phyloP scores from a whole-genome alignment of 2,797 vertebrate species.

The Podargus strigoides region DNA sequence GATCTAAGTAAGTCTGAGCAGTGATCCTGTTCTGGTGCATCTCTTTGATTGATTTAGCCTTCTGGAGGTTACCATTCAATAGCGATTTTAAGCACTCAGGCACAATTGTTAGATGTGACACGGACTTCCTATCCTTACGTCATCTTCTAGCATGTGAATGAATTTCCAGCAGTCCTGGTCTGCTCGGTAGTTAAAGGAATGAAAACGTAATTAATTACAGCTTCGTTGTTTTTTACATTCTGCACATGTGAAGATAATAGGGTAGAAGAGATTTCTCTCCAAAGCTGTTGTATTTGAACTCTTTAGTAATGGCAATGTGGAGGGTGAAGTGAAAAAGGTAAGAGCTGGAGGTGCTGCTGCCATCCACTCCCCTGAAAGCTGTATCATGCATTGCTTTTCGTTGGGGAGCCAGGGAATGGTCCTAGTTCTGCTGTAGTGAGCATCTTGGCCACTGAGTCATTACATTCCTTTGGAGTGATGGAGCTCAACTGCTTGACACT shows the following conservation, averaged over 20 bases:
- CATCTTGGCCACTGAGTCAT: slow-evolving; percentile 54
- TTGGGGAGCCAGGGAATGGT: slow-evolving; percentile 11
- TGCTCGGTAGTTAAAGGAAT: slow-evolving; percentile 29
- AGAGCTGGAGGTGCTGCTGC: background rate
- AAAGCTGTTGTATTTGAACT: background rate
- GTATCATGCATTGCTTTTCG: background rate
- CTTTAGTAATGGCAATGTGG: background rate
- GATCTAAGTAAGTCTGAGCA: background rate
- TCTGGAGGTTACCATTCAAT: background rate
- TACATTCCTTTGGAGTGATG: slow-evolving; percentile 64
- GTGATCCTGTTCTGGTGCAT: background rate
- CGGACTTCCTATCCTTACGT: background rate
- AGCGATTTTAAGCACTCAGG: background rate
- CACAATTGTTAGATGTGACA: background rate
- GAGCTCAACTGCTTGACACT: slow-evolving; percentile 62
- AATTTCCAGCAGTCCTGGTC: background rate
- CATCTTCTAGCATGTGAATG: background rate
- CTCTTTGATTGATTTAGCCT: background rate
- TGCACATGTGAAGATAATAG: background rate
- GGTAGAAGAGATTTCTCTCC: background rate
- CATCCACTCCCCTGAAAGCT: background rate
- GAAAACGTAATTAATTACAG: background rate
- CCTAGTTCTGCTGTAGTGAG: slow-evolving; percentile 20
- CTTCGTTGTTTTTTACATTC: background rate
- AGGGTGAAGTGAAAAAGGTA: background rate